Evolutionary conservation across 1,140 invertebrate species (phyloP).

Genomic region (Probaryconus sp.): DNA sequence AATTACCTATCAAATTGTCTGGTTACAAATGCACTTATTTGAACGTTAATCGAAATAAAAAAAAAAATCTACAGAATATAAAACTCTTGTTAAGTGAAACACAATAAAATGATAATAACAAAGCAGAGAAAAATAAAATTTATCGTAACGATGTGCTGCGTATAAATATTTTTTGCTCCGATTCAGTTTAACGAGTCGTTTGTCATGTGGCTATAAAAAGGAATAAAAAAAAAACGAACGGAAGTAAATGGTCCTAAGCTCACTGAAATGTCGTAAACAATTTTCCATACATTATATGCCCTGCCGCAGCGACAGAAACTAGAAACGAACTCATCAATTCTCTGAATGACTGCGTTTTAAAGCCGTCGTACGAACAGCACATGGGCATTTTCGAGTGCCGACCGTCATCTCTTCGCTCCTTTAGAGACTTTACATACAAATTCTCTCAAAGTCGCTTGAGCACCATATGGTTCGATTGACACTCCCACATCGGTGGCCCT

Average conservation of each 20-base stretch:
- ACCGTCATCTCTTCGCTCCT: slow-evolving; percentile 5
- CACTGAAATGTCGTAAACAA: slow-evolving; percentile 46
- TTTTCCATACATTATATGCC: slow-evolving; percentile 21
- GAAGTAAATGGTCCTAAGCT: slow-evolving; percentile 35
- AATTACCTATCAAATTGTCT: too few relatives aligned
- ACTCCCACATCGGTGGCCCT: slow-evolving; percentile 45
- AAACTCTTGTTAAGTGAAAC: too few relatives aligned
- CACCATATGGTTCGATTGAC: slow-evolving; percentile 62
- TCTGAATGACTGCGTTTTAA: slow-evolving; percentile 36
- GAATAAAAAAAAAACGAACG: slow-evolving; percentile 37
- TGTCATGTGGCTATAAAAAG: slow-evolving; percentile 19
- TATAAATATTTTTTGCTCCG: slow-evolving; percentile 22
- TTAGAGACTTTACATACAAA: slow-evolving; percentile 43
- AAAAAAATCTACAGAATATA: too few relatives aligned
- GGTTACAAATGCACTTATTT: too few relatives aligned
- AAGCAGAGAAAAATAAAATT: background rate
- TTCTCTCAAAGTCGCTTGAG: slow-evolving; percentile 52
- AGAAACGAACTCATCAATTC: slow-evolving; percentile 50
- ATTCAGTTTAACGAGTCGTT: slow-evolving; percentile 29
- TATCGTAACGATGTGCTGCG: slow-evolving; percentile 39
- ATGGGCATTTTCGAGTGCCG: slow-evolving; percentile 17
- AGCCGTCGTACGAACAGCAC: too few relatives aligned
- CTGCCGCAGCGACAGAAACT: slow-evolving; percentile 1
- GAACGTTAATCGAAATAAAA: too few relatives aligned
- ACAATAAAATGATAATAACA: background rate